phyloP scores from a whole-genome alignment of 1,140 invertebrate genomes.

The Trypoxylus dichotomus region DNA sequence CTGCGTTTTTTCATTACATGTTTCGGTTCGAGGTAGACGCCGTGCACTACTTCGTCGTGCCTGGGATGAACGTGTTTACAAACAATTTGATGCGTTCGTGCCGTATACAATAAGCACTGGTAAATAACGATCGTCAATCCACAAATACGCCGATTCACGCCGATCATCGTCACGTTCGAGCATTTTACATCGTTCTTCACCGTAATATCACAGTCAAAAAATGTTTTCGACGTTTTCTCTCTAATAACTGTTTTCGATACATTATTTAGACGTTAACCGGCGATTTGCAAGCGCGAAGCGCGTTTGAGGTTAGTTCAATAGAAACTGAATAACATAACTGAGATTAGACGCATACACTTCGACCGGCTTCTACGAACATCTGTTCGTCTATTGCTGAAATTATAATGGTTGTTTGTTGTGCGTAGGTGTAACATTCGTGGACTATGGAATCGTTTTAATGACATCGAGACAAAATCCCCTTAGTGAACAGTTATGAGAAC shows the following conservation, averaged over 20 bases:
- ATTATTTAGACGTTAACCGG: too few species aligned
- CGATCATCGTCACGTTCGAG: not conserved
- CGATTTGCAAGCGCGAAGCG: too few species aligned
- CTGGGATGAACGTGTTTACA: conserved; percentile 9
- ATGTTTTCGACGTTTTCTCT: too few species aligned
- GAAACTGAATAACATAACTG: not conserved
- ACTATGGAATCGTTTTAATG: too few species aligned
- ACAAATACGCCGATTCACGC: not conserved
- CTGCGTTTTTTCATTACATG: conserved; percentile 83
- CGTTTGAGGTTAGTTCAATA: not conserved
- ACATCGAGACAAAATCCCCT: too few species aligned
- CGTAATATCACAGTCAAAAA: too few species aligned
- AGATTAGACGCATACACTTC: not conserved
- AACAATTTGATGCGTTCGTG: not conserved
- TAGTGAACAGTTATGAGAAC: too few species aligned
- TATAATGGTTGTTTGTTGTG: not conserved
- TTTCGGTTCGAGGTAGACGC: conserved; percentile 76
- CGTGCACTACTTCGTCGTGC: conserved; percentile 65
- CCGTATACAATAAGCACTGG: not conserved
- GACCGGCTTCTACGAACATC: not conserved
- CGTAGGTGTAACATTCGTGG: not conserved
- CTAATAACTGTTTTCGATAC: too few species aligned
- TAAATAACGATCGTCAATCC: not conserved
- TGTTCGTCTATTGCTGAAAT: not conserved
- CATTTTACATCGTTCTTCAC: not conserved